These are phyloP conservation scores for Hemibagrus wyckioides DNA, from an alignment of 2,113 vertebrate species.

Conservation along the genomic window DNA sequence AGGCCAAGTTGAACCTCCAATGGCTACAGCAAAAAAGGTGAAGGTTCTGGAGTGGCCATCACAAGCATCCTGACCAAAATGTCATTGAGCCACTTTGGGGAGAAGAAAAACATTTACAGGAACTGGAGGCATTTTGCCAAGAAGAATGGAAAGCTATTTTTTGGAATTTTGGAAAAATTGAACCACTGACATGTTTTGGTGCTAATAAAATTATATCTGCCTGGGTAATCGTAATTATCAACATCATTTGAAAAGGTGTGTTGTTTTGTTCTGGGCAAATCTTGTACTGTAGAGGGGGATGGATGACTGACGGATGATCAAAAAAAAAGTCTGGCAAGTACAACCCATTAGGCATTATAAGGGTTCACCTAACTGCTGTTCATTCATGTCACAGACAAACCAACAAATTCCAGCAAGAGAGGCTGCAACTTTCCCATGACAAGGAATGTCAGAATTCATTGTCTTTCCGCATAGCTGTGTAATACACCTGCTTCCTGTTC, in stretches of 20 bases:
- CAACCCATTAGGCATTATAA: background rate
- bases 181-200: background rate
- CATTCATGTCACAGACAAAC: constrained; percentile 22
- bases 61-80: too few species aligned
- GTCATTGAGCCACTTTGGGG: too few species aligned
- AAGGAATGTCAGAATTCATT: constrained; percentile 27
- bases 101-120: too few species aligned
- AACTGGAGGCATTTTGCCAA: too few species aligned
- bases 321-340: background rate
- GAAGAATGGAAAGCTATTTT: too few species aligned
- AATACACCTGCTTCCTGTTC: constrained; percentile 17
- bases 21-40: too few species aligned
- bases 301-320: background rate
- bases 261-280: background rate
- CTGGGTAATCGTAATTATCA: background rate
- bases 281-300: background rate
- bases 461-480: constrained; percentile 12
- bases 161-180: background rate
- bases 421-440: constrained; percentile 31
- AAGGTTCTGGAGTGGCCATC: too few species aligned
- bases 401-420: background rate
- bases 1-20: too few species aligned
- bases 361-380: constrained; percentile 2
- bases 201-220: background rate
- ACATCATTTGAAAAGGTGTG: background rate